phyloP scores from a whole-genome alignment of 2,888 invertebrate genomes.

The Latrodectus elegans region DNA sequence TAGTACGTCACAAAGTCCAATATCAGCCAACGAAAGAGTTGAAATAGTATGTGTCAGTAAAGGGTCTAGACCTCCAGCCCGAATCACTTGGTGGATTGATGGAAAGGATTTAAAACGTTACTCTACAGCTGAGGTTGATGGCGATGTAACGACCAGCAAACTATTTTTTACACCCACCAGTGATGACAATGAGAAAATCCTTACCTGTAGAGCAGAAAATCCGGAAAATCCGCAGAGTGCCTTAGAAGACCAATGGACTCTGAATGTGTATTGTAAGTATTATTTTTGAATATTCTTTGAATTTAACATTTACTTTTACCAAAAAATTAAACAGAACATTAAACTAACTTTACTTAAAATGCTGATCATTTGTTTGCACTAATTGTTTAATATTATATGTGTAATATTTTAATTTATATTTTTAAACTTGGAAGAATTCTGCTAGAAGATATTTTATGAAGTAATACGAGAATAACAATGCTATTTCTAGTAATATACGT shows the following conservation, averaged over 20 bases:
- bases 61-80: conserved; percentile 70
- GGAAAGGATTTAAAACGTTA: conserved; percentile 66
- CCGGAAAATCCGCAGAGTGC: conserved; percentile 71
- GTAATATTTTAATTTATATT: too few species aligned
- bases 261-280: conserved; percentile 72
- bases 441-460: too few species aligned
- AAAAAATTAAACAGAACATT: too few species aligned
- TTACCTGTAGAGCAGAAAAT: conserved; percentile 72
- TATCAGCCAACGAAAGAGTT: conserved; percentile 69
- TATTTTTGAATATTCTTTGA: background rate
- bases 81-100: conserved; percentile 70
- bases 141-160: conserved; percentile 71
- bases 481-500: too few species aligned
- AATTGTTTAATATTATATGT: too few species aligned
- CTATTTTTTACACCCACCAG: conserved; percentile 71
- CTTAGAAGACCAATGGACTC: conserved; percentile 71
- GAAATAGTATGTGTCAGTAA: conserved; percentile 70
- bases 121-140: conserved; percentile 64
- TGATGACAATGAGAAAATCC: conserved; percentile 72
- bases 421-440: too few species aligned
- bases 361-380: too few species aligned
- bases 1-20: conserved; percentile 49
- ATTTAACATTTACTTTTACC: background rate
- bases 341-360: too few species aligned
- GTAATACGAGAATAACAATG: too few species aligned